Evolutionary conservation across 2,797 vertebrate genomes (phyloP).

Genomic region (Pterois miles): DNA sequence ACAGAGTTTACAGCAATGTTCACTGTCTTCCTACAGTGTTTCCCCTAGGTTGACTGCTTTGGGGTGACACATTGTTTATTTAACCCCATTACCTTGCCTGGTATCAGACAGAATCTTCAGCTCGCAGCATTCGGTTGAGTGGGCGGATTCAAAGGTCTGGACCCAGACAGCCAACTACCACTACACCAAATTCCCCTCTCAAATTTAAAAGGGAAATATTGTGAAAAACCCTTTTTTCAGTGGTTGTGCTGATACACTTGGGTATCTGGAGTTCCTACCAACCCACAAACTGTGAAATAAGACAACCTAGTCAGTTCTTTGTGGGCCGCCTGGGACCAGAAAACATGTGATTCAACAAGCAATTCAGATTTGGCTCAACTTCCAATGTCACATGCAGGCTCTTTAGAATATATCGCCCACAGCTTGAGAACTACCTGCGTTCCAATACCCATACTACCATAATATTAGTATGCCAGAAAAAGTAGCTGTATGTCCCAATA

Average conservation of each 20-base stretch:
- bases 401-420: too few species aligned
- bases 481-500: too few species aligned
- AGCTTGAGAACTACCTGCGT: too few species aligned
- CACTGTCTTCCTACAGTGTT: background rate
- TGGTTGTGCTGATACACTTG: background rate
- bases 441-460: too few species aligned
- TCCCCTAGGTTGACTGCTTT: background rate
- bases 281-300: background rate
- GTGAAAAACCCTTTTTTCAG: background rate
- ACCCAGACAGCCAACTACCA: background rate
- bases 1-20: slow-evolving; percentile 1
- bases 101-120: background rate
- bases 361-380: too few species aligned
- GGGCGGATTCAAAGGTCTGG: background rate
- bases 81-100: background rate
- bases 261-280: background rate
- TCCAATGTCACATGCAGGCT: too few species aligned
- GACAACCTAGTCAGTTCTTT: too few species aligned
- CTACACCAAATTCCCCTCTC: background rate
- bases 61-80: background rate
- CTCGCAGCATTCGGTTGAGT: background rate
- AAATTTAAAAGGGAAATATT: background rate
- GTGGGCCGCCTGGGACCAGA: too few species aligned
- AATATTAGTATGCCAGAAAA: too few species aligned
- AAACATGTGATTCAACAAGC: too few species aligned